Evolutionary conservation across 2,797 vertebrate genomes (phyloP).

Genomic region (Megaceryle alcyon): DNA sequence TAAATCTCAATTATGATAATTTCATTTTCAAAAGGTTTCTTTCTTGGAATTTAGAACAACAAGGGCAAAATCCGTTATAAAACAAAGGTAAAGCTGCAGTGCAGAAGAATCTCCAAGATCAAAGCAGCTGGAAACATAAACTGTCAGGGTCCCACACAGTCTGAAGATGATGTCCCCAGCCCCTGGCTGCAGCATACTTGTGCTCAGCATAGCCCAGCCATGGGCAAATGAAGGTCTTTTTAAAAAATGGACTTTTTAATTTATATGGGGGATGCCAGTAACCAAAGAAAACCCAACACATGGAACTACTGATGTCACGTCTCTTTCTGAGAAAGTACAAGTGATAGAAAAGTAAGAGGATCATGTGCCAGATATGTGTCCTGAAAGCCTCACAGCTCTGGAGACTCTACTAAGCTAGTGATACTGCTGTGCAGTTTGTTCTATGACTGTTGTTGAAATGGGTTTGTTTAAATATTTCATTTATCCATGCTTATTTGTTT

Average conservation of each 20-base stretch:
- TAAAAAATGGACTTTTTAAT: not conserved
- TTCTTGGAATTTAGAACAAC: not conserved
- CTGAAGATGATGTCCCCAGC: not conserved
- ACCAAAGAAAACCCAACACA: not conserved
- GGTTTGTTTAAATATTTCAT: not conserved
- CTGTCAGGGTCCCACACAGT: accelerated
- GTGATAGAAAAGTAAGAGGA: not conserved
- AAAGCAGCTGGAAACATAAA: not conserved
- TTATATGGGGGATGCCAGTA: not conserved
- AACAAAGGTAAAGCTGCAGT: not conserved
- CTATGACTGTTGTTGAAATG: not conserved
- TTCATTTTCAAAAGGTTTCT: not conserved
- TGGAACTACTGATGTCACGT: not conserved
- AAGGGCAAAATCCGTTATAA: not conserved
- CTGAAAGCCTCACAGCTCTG: not conserved
- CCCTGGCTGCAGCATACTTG: not conserved
- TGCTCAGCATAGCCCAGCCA: not conserved
- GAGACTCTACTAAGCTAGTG: not conserved
- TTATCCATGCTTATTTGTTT: not conserved
- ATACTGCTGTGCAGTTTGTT: not conserved
- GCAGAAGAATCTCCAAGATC: not conserved
- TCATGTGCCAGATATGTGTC: not conserved
- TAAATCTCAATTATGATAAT: not conserved
- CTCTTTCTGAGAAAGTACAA: not conserved
- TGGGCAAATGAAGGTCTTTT: not conserved